A percentile compares a stretch with the other conserved stretches of the same genome.
phyloP scores from a whole-genome alignment of 2,888 invertebrate genomes.

The Trimorus sp. region DNA sequence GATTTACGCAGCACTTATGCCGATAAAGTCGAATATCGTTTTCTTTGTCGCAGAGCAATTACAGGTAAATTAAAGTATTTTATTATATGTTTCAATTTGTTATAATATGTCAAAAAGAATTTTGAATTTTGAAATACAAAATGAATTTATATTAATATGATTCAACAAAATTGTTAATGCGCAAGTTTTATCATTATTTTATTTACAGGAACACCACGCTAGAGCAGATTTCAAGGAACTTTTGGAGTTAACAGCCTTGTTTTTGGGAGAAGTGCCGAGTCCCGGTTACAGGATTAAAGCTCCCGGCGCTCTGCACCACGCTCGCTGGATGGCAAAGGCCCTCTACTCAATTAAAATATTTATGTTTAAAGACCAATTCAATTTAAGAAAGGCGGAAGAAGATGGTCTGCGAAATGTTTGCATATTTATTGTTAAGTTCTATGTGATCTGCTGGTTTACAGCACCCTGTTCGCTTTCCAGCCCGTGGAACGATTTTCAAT shows the following conservation, averaged over 20 bases:
- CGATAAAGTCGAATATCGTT: conserved; percentile 1
- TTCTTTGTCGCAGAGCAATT: conserved; percentile 18
- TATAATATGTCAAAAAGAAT: too few relatives aligned
- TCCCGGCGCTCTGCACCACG: conserved; percentile 35
- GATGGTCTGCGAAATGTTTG: conserved; percentile 17
- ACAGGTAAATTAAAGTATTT: conserved; percentile 20
- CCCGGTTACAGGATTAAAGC: neutral
- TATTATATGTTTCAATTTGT: too few relatives aligned
- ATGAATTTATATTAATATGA: neutral
- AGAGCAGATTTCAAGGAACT: conserved; percentile 30
- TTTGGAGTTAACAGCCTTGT: conserved; percentile 16
- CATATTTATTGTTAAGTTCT: conserved; percentile 31
- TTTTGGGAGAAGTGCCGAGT: conserved; percentile 15
- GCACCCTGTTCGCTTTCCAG: conserved; percentile 7
- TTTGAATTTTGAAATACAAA: neutral
- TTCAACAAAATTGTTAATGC: neutral
- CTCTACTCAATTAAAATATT: conserved; percentile 35
- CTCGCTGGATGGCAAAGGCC: conserved; percentile 35
- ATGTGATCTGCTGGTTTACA: conserved; percentile 25
- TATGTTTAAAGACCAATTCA: conserved; percentile 27
- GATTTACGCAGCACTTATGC: neutral
- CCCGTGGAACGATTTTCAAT: conserved; percentile 20
- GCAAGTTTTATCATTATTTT: neutral
- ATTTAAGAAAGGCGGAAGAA: conserved; percentile 17
- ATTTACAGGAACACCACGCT: conserved; percentile 27